Conservation (phyloP, 2,888 invertebrate species). For the Desoria tigrina region DNA sequence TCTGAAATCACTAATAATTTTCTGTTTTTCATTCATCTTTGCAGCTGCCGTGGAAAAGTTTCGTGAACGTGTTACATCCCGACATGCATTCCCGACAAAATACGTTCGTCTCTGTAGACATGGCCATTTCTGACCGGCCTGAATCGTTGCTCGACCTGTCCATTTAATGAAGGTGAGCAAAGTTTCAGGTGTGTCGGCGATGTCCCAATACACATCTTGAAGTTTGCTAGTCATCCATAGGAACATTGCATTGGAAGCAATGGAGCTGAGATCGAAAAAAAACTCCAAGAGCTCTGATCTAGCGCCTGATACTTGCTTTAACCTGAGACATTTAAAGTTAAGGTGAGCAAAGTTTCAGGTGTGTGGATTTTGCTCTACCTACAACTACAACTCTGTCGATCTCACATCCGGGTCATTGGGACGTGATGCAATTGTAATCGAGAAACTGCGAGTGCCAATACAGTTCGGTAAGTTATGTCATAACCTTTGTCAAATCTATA, state of each 20-base stretch:
- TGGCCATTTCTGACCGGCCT: slow-evolving; percentile 67
- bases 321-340: slow-evolving; percentile 50
- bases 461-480: no score
- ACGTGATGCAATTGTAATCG: no score
- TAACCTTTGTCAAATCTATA: no score
- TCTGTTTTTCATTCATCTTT: neutral
- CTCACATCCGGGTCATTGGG: slow-evolving; percentile 8
- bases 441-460: no score
- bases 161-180: slow-evolving; percentile 72
- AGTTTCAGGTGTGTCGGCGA: slow-evolving; percentile 82
- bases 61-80: neutral
- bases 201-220: slow-evolving; percentile 42
- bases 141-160: slow-evolving; percentile 81
- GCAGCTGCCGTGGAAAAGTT: neutral
- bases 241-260: neutral
- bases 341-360: slow-evolving; percentile 56
- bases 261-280: slow-evolving; percentile 1
- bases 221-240: slow-evolving; percentile 13
- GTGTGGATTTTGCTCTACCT: slow-evolving; percentile 50
- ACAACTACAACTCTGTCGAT: slow-evolving; percentile 15
- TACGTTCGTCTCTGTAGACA: neutral
- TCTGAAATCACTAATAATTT: slow-evolving; percentile 7
- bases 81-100: no score
- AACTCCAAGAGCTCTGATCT: slow-evolving; percentile 39
- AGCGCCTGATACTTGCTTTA: slow-evolving; percentile 55